Conservation (phyloP, 2,888 invertebrate genomes). For the Fragum sueziense region DNA sequence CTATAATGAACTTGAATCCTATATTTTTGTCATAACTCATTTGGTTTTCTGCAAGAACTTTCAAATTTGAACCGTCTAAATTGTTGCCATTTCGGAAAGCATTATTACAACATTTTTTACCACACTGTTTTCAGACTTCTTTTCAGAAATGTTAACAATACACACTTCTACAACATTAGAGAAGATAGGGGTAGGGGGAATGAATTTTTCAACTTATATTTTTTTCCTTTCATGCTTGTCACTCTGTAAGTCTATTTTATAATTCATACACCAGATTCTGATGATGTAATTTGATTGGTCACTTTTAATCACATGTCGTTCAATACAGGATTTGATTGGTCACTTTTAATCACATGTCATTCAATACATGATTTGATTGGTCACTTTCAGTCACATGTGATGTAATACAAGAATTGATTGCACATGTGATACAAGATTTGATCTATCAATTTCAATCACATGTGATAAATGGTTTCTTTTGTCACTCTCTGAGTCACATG, state of each 20-base stretch:
- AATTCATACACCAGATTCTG: conserved; percentile 29
- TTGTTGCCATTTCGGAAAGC: no score
- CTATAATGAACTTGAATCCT: no score
- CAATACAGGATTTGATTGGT: background rate
- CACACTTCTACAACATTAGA: conserved; percentile 42
- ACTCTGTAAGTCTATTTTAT: conserved; percentile 47
- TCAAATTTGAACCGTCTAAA: background rate
- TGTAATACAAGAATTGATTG: no score
- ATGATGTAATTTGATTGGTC: background rate
- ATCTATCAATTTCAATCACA: background rate
- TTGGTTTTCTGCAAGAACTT: background rate
- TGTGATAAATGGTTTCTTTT: no score
- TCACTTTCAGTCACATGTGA: background rate
- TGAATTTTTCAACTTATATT: background rate
- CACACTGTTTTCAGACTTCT: conserved; percentile 40
- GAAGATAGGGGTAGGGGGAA: conserved; percentile 32
- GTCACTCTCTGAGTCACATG: no score
- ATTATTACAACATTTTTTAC: background rate
- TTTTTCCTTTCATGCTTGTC: conserved; percentile 50
- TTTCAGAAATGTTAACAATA: conserved; percentile 39
- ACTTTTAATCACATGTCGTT: background rate
- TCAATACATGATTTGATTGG: background rate
- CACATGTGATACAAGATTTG: no score
- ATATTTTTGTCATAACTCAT: no score
- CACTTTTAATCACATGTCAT: background rate